Percentiles rank a stretch among this genome's conserved stretches.
Evolutionary conservation across 2,797 vertebrate species (phyloP).

Genomic region (Coranthus polyacanthus): DNA sequence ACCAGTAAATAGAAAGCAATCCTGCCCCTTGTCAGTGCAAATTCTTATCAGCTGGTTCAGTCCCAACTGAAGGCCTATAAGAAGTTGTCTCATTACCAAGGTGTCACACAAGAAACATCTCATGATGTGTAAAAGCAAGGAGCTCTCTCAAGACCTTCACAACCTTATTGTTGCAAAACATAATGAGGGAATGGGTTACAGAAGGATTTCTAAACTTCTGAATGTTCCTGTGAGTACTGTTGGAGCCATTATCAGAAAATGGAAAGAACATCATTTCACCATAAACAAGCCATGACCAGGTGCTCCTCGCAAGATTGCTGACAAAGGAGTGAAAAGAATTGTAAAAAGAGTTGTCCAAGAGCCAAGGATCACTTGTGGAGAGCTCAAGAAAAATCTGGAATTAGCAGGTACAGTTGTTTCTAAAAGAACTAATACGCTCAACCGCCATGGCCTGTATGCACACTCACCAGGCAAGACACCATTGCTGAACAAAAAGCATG

Average conservation of each 20-base stretch:
- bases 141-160: neutral
- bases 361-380: neutral
- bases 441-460: too few relatives aligned
- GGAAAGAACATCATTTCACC: neutral
- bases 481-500: too few relatives aligned
- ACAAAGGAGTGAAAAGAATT: too few relatives aligned
- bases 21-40: neutral
- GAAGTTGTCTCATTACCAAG: constrained; percentile 8
- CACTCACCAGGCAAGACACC: too few relatives aligned
- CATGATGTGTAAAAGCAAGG: neutral
- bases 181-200: neutral
- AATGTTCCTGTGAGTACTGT: constrained; percentile 7
- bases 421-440: too few relatives aligned
- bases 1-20: neutral
- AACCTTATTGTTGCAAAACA: too few relatives aligned
- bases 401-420: too few relatives aligned
- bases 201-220: constrained; percentile 15
- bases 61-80: constrained; percentile 7
- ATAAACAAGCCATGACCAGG: neutral
- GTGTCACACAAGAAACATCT: constrained; percentile 15
- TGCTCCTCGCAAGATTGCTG: neutral
- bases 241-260: neutral
- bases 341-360: neutral
- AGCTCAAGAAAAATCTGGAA: too few relatives aligned
- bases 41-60: neutral